These are phyloP conservation scores for Subacronicta megacephala DNA, from an alignment of 2,888 invertebrate genomes.

Conservation along the genomic window DNA sequence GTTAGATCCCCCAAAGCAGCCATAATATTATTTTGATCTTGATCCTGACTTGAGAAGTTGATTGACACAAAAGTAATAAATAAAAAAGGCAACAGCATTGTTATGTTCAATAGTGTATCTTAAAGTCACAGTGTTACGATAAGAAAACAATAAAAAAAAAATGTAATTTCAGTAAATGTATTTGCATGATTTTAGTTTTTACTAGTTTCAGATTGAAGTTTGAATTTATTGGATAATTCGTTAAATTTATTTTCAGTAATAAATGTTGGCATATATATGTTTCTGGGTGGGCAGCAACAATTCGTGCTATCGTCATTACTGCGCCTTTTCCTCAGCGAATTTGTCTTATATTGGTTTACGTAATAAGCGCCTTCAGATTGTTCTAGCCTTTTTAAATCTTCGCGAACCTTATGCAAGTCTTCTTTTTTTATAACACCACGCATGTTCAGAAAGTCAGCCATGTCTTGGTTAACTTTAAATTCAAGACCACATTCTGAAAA, in stretches of 20 bases:
- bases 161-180: constrained; percentile 20
- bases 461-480: constrained; percentile 68
- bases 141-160: constrained; percentile 38
- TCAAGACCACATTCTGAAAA: constrained; percentile 71
- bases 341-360: background rate
- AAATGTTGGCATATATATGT: constrained; percentile 71
- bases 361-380: background rate
- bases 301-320: constrained; percentile 33
- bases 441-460: constrained; percentile 66
- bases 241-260: constrained; percentile 71
- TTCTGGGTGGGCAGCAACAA: constrained; percentile 72
- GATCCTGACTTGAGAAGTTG: constrained; percentile 1
- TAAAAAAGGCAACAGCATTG: constrained; percentile 24
- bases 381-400: constrained; percentile 35
- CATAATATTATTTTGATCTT: background rate
- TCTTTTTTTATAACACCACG: constrained; percentile 64
- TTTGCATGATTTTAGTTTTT: constrained; percentile 1
- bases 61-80: constrained; percentile 15
- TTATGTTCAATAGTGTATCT: constrained; percentile 4
- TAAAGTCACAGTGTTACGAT: constrained; percentile 3
- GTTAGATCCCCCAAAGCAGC: background rate
- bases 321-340: constrained; percentile 28
- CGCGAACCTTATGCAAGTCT: constrained; percentile 42
- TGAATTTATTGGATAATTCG: constrained; percentile 57
- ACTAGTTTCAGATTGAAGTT: background rate